These are phyloP conservation scores for Hymenochirus boettgeri DNA, from an alignment of 2,113 vertebrate species.

Conservation along the genomic window DNA sequence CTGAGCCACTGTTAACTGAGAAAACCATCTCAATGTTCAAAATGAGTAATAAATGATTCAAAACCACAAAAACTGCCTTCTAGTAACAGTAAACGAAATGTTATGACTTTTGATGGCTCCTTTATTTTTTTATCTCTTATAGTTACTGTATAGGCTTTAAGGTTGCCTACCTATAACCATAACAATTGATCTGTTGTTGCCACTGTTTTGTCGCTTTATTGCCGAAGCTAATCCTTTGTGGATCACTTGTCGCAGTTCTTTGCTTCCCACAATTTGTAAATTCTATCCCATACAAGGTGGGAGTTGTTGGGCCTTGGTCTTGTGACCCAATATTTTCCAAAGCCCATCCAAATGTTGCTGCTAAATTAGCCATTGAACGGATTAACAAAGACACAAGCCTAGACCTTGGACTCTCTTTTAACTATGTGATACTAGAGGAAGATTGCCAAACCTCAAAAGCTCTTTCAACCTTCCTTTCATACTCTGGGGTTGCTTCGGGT, in stretches of 20 bases:
- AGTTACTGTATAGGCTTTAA: too few species aligned
- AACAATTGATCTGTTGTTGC: too few species aligned
- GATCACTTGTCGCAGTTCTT: conserved; percentile 28
- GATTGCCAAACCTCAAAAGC: conserved; percentile 68
- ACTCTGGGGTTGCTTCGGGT: conserved; percentile 59
- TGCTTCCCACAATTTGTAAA: conserved; percentile 36
- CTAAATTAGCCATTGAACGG: conserved; percentile 63
- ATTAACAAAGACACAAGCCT: conserved; percentile 65
- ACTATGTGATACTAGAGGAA: conserved; percentile 67
- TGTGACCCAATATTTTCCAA: conserved; percentile 71
- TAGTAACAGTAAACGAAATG: too few species aligned
- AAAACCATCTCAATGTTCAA: too few species aligned
- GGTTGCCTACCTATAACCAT: too few species aligned
- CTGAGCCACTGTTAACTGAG: too few species aligned
- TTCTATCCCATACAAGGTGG: conserved; percentile 54
- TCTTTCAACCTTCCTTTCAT: conserved; percentile 59
- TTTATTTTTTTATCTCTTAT: too few species aligned
- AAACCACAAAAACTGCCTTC: too few species aligned
- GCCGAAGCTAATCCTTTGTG: conserved; percentile 25
- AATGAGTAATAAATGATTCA: too few species aligned
- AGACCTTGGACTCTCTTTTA: conserved; percentile 55
- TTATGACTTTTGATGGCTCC: too few species aligned
- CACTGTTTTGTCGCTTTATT: too few species aligned
- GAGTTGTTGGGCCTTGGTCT: conserved; percentile 70
- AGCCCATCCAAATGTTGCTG: conserved; percentile 64